Percentiles rank a stretch among this genome's conserved stretches.
Evolutionary conservation across 2,113 vertebrate genomes (phyloP).

Genomic region (Murina feae): DNA sequence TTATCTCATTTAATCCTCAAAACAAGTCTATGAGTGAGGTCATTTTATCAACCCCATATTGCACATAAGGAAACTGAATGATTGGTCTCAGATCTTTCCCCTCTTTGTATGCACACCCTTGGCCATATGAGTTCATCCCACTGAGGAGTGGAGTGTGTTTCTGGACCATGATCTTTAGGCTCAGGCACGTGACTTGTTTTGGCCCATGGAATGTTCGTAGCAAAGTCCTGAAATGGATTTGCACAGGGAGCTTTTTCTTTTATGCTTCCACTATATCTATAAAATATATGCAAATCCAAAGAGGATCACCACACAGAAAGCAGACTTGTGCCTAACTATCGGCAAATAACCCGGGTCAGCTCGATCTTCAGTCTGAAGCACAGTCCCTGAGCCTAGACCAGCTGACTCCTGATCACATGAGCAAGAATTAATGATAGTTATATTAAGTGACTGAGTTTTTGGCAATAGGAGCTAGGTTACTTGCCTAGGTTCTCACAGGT

Average conservation of each 20-base stretch:
- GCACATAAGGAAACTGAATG: neutral
- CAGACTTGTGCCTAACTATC: neutral
- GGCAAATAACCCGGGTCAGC: neutral
- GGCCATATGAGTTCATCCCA: neutral
- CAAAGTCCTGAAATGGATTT: neutral
- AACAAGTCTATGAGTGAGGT: neutral
- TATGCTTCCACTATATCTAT: neutral
- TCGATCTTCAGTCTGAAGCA: neutral
- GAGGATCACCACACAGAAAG: neutral
- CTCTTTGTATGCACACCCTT: neutral
- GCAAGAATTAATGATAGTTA: neutral
- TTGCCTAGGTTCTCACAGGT: neutral
- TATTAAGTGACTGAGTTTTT: neutral
- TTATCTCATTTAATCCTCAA: constrained; percentile 28
- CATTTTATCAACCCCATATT: neutral
- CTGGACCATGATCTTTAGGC: neutral
- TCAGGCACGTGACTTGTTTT: neutral
- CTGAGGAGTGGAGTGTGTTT: neutral
- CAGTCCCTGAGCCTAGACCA: neutral
- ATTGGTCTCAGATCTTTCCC: neutral
- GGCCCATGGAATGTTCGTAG: neutral
- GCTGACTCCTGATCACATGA: neutral
- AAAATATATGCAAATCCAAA: neutral
- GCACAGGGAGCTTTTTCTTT: neutral
- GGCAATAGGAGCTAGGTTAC: neutral